phyloP scores from a whole-genome alignment of 2,888 invertebrate genomes.

The Chouioia cunea region DNA sequence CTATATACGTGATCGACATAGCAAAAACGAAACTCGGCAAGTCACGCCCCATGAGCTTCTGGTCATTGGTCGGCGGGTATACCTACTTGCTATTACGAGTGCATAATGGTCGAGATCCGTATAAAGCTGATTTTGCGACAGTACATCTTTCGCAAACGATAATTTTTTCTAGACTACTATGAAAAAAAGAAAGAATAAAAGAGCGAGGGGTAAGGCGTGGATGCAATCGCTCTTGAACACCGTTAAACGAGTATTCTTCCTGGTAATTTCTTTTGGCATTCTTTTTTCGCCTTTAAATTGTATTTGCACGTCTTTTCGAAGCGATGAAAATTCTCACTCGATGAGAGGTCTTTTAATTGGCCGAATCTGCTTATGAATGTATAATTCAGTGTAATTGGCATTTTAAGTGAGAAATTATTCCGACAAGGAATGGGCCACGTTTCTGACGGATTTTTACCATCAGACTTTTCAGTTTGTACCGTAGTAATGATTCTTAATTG shows the following conservation, averaged over 20 bases:
- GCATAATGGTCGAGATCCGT: too few relatives aligned
- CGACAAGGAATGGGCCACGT: neutral
- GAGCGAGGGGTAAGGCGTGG: neutral
- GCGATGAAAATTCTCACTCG: constrained; percentile 1
- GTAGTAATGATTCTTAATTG: too few relatives aligned
- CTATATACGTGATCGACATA: constrained; percentile 27
- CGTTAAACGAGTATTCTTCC: constrained; percentile 13
- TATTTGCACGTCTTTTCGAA: too few relatives aligned
- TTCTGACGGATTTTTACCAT: neutral
- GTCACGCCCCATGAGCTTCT: constrained; percentile 28
- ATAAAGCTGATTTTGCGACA: too few relatives aligned
- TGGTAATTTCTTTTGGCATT: constrained; percentile 3
- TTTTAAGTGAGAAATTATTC: constrained; percentile 17
- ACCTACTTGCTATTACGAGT: neutral
- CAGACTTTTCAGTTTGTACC: too few relatives aligned
- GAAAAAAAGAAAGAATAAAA: neutral
- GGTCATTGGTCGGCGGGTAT: constrained; percentile 25
- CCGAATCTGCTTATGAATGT: constrained; percentile 10
- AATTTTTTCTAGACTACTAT: too few relatives aligned
- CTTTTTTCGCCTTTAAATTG: too few relatives aligned
- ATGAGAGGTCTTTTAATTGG: constrained; percentile 3
- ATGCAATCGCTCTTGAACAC: constrained; percentile 11
- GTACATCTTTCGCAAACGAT: too few relatives aligned
- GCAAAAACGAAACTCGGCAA: constrained; percentile 26
- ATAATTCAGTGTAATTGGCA: constrained; percentile 15